Conservation (phyloP, 2,797 vertebrate species). For the Jordanella pulchra region DNA sequence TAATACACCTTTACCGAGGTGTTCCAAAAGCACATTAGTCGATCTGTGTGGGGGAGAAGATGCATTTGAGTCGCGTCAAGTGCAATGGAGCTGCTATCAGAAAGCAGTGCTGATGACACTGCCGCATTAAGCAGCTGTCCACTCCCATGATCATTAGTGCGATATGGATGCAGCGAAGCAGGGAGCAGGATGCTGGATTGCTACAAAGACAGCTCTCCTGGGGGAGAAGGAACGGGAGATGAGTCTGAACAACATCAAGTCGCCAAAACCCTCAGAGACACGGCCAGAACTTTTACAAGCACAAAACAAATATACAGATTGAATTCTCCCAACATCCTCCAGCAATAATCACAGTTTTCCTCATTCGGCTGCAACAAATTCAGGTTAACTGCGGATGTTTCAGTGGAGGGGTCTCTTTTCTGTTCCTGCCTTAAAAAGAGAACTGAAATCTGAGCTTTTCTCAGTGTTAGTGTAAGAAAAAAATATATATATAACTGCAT, state of each 20-base stretch:
- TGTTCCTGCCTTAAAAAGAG: neutral
- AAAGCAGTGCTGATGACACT: constrained; percentile 71
- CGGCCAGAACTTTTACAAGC: constrained; percentile 60
- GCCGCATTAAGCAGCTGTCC: constrained; percentile 79
- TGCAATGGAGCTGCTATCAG: constrained; percentile 72
- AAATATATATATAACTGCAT: neutral
- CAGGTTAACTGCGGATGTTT: constrained; percentile 3
- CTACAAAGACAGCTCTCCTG: constrained; percentile 70
- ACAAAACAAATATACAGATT: constrained; percentile 60
- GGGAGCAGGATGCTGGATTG: constrained; percentile 69
- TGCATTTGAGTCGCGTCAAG: constrained; percentile 70
- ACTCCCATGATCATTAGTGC: constrained; percentile 77
- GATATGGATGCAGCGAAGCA: constrained; percentile 77
- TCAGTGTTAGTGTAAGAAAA: neutral
- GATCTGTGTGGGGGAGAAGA: constrained; percentile 50
- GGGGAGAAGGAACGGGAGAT: constrained; percentile 38
- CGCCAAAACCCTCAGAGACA: constrained; percentile 60
- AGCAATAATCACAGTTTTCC: constrained; percentile 47
- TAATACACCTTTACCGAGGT: constrained; percentile 62
- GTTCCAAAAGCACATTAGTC: constrained; percentile 62
- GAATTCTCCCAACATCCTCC: constrained; percentile 42
- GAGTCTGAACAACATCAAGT: constrained; percentile 75
- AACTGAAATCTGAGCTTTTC: constrained; percentile 8
- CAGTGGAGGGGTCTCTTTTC: constrained; percentile 16
- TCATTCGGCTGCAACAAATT: constrained; percentile 38